Evolutionary conservation across 2,797 vertebrate genomes (phyloP), one percentile per base, ranked within the genome.

Genomic region (Falco cherrug): DNA sequence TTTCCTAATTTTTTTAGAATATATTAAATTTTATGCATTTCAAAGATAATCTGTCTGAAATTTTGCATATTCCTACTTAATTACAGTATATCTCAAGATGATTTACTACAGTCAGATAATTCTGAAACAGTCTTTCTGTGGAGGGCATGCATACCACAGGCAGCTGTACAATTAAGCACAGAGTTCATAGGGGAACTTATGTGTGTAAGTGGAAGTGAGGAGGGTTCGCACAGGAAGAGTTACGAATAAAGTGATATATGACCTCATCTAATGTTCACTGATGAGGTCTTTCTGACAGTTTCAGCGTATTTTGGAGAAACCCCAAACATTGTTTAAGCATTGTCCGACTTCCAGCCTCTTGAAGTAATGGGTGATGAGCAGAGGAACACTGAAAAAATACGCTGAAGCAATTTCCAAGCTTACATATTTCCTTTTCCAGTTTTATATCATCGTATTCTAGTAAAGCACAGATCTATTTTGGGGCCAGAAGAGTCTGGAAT

Each of bases 61-160:
- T 75, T 94, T 96, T 97, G 92, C 96, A 97, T 97, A 94, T 97
- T 96, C 90, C 69, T 82, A 24, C 87, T 94, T 96, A 97, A 97
- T 97, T 96, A 90, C 78, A 82, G 39, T 67, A 13, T 93, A 95
- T 95, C 95, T 95, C 41, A 25, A 95, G 95, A 89, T 96, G 90
- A 97, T 96, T 94, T 96, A 95, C 43, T 84, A 86, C 71, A 97
- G 83, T 74, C 82, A 94, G 85, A 91, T 92, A 82, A 95, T 45
- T 81, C 84, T 89, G 75, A 60, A 81, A 60, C 1, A 86, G 56
- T 60, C 47, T 78, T 92, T 59, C 78, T 86, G 9, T 9, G 59
- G 93, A 94, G 80, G 88, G 81, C 83, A 87, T 31, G 59, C 84
- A 65, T 77, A 81, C 76, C 92, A 81, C 94, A 97, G 77, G 74